Percentiles rank a stretch among this genome's conserved stretches.
phyloP scores from a whole-genome alignment of 2,797 vertebrate species.

The Telmatherina bonti region DNA sequence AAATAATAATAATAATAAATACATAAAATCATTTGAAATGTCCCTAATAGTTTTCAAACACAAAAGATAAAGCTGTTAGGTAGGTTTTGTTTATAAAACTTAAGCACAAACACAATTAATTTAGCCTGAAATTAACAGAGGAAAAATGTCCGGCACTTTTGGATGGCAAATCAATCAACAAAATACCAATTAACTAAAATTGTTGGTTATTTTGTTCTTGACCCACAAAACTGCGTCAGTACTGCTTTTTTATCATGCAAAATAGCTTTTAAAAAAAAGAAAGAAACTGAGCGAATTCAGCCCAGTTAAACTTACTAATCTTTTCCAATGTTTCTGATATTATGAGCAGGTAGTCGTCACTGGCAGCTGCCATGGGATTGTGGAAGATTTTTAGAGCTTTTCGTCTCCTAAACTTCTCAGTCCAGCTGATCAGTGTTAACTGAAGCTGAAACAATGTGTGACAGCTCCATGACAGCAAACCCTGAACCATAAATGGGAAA shows the following conservation, averaged over 20 bases:
- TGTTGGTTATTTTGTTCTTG: background rate
- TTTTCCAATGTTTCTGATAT: background rate
- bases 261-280: background rate
- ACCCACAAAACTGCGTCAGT: background rate
- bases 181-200: background rate
- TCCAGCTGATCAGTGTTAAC: background rate
- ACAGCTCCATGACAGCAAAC: conserved; percentile 4
- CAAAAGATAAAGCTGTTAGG: background rate
- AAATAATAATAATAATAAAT: no score
- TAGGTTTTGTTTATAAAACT: background rate
- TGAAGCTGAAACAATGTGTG: background rate
- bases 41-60: background rate
- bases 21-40: background rate
- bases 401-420: conserved; percentile 5
- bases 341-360: background rate
- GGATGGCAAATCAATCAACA: background rate
- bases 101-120: background rate
- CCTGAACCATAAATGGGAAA: conserved; percentile 17
- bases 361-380: background rate
- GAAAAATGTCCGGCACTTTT: background rate
- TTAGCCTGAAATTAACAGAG: background rate
- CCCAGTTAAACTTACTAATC: conserved; percentile 6
- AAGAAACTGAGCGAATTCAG: conserved; percentile 5
- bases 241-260: background rate
- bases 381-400: conserved; percentile 1